A percentile compares a stretch with the other conserved stretches of the same genome.
Evolutionary conservation across 2,888 invertebrate species (phyloP).

Genomic region (Drosophila mimica): DNA sequence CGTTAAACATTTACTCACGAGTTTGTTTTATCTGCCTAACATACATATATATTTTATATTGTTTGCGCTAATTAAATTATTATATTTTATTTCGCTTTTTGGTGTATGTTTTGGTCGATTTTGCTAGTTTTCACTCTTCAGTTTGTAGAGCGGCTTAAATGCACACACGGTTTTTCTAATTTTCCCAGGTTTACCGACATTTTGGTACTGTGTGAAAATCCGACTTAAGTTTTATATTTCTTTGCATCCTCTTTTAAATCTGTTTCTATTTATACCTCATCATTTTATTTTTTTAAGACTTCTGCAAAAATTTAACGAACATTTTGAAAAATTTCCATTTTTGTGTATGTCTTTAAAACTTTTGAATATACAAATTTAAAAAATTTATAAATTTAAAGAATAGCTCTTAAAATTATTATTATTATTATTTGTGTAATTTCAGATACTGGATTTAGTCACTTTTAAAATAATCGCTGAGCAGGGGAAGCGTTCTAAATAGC

Average conservation of each 20-base stretch:
- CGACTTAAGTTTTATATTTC: neutral
- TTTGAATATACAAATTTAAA: neutral
- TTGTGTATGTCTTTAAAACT: neutral
- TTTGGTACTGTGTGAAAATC: neutral
- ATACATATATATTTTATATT: conserved; percentile 7
- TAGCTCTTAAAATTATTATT: neutral
- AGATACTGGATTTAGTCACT: conserved; percentile 1
- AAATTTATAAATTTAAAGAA: neutral
- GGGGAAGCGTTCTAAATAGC: conserved; percentile 2
- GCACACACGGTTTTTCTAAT: neutral
- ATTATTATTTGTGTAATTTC: neutral
- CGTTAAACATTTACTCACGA: conserved; percentile 9
- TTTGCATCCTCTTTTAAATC: neutral
- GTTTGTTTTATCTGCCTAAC: conserved; percentile 10
- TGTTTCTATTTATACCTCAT: neutral
- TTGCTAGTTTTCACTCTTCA: neutral
- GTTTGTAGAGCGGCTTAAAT: neutral
- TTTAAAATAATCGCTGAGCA: conserved; percentile 2
- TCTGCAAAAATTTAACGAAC: neutral
- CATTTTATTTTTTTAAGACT: neutral
- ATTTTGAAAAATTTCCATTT: neutral
- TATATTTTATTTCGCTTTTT: conserved; percentile 18
- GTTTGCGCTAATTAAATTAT: conserved; percentile 42
- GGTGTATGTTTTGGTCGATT: conserved; percentile 1
- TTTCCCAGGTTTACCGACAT: neutral